Evolutionary conservation across 1,140 invertebrate species (phyloP).

Genomic region (Drosophila miranda): DNA sequence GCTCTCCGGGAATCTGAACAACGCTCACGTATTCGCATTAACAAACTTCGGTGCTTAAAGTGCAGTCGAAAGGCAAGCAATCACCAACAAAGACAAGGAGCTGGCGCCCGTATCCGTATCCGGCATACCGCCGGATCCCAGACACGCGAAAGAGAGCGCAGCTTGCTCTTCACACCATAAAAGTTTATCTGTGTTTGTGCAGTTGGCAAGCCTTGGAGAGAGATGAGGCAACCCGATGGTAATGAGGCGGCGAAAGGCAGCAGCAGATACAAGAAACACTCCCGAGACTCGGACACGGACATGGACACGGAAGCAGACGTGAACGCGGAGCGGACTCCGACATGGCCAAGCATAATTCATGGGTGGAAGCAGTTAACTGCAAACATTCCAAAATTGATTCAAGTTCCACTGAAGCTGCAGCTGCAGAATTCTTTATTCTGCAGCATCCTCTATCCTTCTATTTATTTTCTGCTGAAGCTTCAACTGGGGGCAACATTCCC

Average conservation of each 20-base stretch:
- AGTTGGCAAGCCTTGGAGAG: slow-evolving; percentile 26
- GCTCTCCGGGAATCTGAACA: slow-evolving; percentile 45
- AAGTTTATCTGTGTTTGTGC: slow-evolving; percentile 72
- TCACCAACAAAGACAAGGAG: slow-evolving; percentile 29
- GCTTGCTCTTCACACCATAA: slow-evolving; percentile 10
- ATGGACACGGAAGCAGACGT: background rate
- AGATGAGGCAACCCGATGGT: background rate
- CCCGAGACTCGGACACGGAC: background rate
- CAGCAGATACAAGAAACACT: slow-evolving; percentile 27
- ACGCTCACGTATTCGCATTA: slow-evolving; percentile 77
- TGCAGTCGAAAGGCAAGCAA: slow-evolving; percentile 71
- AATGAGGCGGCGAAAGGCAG: slow-evolving; percentile 35
- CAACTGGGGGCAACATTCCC: background rate
- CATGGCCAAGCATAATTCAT: slow-evolving; percentile 38
- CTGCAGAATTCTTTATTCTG: slow-evolving; percentile 8
- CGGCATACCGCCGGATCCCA: background rate
- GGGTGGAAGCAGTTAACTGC: too few relatives aligned
- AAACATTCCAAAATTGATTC: background rate
- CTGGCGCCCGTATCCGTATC: background rate
- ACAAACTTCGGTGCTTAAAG: slow-evolving; percentile 74
- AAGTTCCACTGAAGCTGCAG: too few relatives aligned
- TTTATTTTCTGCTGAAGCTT: slow-evolving; percentile 7
- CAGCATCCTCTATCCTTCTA: background rate
- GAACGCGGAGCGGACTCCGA: slow-evolving; percentile 1
- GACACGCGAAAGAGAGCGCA: background rate